Evolutionary conservation across 2,888 invertebrate genomes (phyloP).

Genomic region (Morpho deidamia): DNA sequence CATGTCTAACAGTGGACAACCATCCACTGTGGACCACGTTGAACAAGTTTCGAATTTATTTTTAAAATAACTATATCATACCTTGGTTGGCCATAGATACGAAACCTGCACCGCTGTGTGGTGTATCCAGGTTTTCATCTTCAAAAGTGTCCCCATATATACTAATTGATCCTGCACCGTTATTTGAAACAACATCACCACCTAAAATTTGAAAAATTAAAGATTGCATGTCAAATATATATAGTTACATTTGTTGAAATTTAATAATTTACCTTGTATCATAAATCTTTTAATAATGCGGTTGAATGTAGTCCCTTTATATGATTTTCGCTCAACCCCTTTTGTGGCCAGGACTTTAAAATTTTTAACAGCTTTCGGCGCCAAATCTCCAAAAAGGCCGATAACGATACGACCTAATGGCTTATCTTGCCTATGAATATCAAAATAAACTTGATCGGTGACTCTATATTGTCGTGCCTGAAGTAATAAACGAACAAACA

Average conservation of each 20-base stretch:
- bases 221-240: not conserved
- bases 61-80: slow-evolving; percentile 21
- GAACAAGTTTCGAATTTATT: too few relatives aligned
- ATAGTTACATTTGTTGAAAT: not conserved
- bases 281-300: slow-evolving; percentile 93
- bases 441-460: slow-evolving; percentile 90
- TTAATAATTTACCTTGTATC: slow-evolving; percentile 87
- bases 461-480: slow-evolving; percentile 82
- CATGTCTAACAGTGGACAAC: too few relatives aligned
- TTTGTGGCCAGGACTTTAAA: slow-evolving; percentile 88
- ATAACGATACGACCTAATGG: slow-evolving; percentile 87
- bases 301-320: slow-evolving; percentile 89
- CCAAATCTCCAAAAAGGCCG: slow-evolving; percentile 92
- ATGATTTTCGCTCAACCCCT: slow-evolving; percentile 87
- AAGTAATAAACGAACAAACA: slow-evolving; percentile 28
- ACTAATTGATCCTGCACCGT: slow-evolving; percentile 91
- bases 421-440: slow-evolving; percentile 86
- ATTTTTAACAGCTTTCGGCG: slow-evolving; percentile 91
- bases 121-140: slow-evolving; percentile 91
- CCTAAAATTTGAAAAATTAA: slow-evolving; percentile 66
- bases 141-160: slow-evolving; percentile 91
- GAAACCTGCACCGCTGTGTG: slow-evolving; percentile 90
- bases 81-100: slow-evolving; percentile 95
- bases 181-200: slow-evolving; percentile 88
- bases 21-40: too few relatives aligned